A percentile compares a stretch with the other conserved stretches of the same genome.
phyloP scores from a whole-genome alignment of 2,888 invertebrate genomes.

The Hypolimnas misippus region DNA sequence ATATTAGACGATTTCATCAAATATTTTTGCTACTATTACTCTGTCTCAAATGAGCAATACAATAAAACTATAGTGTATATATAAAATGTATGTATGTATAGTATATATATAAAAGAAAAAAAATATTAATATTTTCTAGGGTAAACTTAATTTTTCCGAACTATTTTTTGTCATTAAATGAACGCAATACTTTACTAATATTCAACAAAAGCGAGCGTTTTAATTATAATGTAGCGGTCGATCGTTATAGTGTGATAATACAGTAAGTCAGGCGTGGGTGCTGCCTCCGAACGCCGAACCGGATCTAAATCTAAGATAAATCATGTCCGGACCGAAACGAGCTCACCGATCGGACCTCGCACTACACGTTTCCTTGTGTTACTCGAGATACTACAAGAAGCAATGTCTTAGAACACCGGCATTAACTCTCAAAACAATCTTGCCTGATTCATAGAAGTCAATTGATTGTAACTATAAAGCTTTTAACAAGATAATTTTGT shows the following conservation, averaged over 20 bases:
- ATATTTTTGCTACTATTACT: no score
- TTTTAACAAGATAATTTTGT: not conserved
- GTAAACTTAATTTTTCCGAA: no score
- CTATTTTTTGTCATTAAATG: no score
- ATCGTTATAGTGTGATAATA: constrained; percentile 75
- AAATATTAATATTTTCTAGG: no score
- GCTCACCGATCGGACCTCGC: constrained; percentile 46
- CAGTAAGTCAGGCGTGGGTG: constrained; percentile 76
- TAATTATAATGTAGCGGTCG: constrained; percentile 61
- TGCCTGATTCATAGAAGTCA: constrained; percentile 19
- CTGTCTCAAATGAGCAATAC: no score
- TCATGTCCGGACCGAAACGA: constrained; percentile 63
- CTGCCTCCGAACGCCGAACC: constrained; percentile 60
- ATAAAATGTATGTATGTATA: no score
- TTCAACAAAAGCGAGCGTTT: constrained; percentile 48
- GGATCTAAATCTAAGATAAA: constrained; percentile 78
- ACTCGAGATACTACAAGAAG: constrained; percentile 19
- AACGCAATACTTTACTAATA: not conserved
- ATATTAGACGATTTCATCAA: no score
- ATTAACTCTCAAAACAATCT: constrained; percentile 19
- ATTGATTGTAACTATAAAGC: not conserved
- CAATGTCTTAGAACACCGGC: constrained; percentile 22
- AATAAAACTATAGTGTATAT: no score
- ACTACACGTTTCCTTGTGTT: constrained; percentile 27
- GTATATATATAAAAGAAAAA: no score